A percentile compares a stretch with the other conserved stretches of the same genome.
phyloP scores from a whole-genome alignment of 2,888 invertebrate genomes.

The Meteorus colon region DNA sequence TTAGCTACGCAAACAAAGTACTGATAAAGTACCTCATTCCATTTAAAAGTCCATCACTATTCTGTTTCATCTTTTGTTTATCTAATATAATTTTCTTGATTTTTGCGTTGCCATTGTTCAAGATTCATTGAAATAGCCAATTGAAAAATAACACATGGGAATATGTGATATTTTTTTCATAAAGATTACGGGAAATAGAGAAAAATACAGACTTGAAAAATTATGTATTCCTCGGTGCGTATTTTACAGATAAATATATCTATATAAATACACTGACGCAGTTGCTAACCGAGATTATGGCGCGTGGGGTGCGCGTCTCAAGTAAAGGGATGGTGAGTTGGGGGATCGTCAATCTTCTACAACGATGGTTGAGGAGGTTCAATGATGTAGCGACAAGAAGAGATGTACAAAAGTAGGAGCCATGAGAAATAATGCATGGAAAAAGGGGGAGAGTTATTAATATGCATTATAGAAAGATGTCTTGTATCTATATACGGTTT shows the following conservation, averaged over 20 bases:
- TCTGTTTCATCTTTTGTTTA: not conserved
- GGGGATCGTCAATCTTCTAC: conserved; percentile 17
- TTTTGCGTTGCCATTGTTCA: not conserved
- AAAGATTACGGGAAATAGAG: no score
- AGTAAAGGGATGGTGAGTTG: conserved; percentile 50
- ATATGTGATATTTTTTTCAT: no score
- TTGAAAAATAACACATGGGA: no score
- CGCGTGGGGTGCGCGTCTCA: conserved; percentile 38
- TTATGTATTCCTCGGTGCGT: no score
- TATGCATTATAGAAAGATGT: conserved; percentile 46
- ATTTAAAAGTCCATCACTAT: not conserved
- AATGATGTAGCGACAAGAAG: conserved; percentile 54
- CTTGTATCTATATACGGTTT: conserved; percentile 15
- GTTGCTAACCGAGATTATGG: conserved; percentile 46
- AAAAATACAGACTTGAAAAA: no score
- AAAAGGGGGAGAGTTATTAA: conserved; percentile 38
- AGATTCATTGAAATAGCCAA: no score
- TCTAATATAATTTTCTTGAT: not conserved
- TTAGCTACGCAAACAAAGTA: conserved; percentile 1
- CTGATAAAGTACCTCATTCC: conserved; percentile 5
- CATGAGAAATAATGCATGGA: conserved; percentile 33
- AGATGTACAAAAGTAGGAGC: not conserved
- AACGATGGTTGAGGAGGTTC: conserved; percentile 49
- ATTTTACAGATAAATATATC: conserved; percentile 22
- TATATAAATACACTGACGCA: conserved; percentile 1